Evolutionary conservation across 2,888 invertebrate species (phyloP).

Genomic region (Drosophila austrosaltans): DNA sequence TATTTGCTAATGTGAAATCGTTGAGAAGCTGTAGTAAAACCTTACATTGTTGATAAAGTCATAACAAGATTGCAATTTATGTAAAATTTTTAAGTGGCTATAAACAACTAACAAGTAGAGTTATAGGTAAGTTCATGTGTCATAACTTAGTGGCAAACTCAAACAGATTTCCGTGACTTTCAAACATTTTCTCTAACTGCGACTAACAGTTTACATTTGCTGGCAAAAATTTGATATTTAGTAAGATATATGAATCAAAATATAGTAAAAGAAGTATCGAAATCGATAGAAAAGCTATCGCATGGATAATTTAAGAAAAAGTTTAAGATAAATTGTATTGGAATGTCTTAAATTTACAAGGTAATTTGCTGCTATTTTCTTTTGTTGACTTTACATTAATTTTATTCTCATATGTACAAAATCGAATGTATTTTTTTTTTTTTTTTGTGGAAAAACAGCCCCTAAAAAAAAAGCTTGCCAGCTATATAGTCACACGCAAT

Average conservation of each 20-base stretch:
- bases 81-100: not conserved
- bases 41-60: not conserved
- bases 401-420: slow-evolving; percentile 3
- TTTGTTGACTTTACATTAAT: not conserved
- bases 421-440: not conserved
- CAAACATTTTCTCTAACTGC: too few relatives aligned
- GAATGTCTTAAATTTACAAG: too few relatives aligned
- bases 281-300: too few relatives aligned
- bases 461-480: not conserved
- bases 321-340: too few relatives aligned
- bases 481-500: slow-evolving; percentile 1
- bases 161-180: not conserved
- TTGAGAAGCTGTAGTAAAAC: not conserved
- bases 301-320: too few relatives aligned
- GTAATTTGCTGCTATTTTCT: not conserved
- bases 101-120: not conserved
- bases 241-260: too few relatives aligned
- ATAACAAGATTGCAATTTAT: not conserved
- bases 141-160: not conserved
- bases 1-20: not conserved
- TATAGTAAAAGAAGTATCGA: too few relatives aligned
- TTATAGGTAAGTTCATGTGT: not conserved
- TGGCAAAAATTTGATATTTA: too few relatives aligned
- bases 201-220: too few relatives aligned
- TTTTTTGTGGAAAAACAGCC: not conserved